Conservation (phyloP, 2,888 invertebrate genomes). For the Morpho deidamia region DNA sequence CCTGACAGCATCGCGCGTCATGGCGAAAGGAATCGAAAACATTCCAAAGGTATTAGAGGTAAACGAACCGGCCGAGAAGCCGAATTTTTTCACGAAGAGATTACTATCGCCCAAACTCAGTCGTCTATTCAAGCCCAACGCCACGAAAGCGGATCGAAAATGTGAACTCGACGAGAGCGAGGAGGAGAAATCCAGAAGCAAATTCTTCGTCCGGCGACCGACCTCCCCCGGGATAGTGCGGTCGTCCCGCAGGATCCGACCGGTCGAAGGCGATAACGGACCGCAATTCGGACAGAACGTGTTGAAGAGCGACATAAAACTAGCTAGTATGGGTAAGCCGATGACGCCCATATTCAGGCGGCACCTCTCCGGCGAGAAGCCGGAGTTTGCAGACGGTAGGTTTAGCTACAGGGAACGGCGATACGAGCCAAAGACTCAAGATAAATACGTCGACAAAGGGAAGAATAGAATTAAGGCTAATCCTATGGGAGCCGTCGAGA, state of each 20-base stretch:
- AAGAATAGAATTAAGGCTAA: slow-evolving; percentile 47
- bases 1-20: slow-evolving; percentile 39
- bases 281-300: slow-evolving; percentile 36
- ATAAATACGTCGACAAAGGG: slow-evolving; percentile 32
- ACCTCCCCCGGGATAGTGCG: slow-evolving; percentile 44
- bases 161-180: slow-evolving; percentile 37
- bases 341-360: slow-evolving; percentile 70
- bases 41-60: slow-evolving; percentile 36
- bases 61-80: slow-evolving; percentile 41
- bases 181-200: slow-evolving; percentile 59
- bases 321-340: slow-evolving; percentile 64
- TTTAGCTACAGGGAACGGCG: slow-evolving; percentile 59
- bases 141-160: slow-evolving; percentile 43
- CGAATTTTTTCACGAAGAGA: slow-evolving; percentile 57
- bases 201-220: slow-evolving; percentile 63
- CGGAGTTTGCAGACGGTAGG: slow-evolving; percentile 55
- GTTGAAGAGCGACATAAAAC: slow-evolving; percentile 55
- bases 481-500: slow-evolving; percentile 31
- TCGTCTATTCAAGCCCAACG: slow-evolving; percentile 57
- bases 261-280: slow-evolving; percentile 33
- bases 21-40: slow-evolving; percentile 46
- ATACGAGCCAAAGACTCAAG: slow-evolving; percentile 32
- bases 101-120: slow-evolving; percentile 65
- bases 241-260: slow-evolving; percentile 50
- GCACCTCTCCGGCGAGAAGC: slow-evolving; percentile 42